Evolutionary conservation across 1,140 invertebrate species (phyloP), one percentile per base, ranked within the genome.

Genomic region (Campoletis sonorensis): DNA sequence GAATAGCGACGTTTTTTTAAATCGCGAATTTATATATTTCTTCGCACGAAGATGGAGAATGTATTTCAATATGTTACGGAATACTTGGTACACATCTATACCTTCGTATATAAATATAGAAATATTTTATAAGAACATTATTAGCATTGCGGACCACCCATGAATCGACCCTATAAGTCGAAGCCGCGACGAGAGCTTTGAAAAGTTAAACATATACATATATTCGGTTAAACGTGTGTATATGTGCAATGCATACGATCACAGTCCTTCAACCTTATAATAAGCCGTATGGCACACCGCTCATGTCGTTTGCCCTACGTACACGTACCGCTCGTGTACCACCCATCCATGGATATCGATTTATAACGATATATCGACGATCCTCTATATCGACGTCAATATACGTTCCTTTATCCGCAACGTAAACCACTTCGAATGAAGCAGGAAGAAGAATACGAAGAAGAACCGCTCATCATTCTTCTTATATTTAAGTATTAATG

Each of bases 281-380:
- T 90, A 91, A 90, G 88, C 87, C 85, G 85, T 82, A 61, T 30
- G 58, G 76, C 40, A 54, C 33, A 78, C 70, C 85, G 88, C 83
- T 89, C 88, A 86, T 91, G 90, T 92, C 83, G 86, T 85, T 88
- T 88, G 86, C 87, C 83, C 85, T 84, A 84, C 82, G 86, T 89
- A 92, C 90, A 91, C 88, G 90, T 86, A 86, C 87, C 86, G 88
- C 85, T 85, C 90, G 86, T 91, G 90, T 91, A 90, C 84, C 90
- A 90, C 84, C 89, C 89, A 92, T 91, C 89, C 86, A 86, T 90
- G 88, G 87, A 89, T 91, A 87, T 90, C 90, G 90, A 91, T 91
- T 92, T 91, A 92, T 92, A 89, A 87, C 88, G 89, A 90, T 91
- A 90, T 90, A 64, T 64, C 30, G 67, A 33, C 87, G 89, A 88